Evolutionary conservation across 2,888 invertebrate species (phyloP), one percentile per base, ranked within the genome.

Genomic region (Pantelozetes paolii): DNA sequence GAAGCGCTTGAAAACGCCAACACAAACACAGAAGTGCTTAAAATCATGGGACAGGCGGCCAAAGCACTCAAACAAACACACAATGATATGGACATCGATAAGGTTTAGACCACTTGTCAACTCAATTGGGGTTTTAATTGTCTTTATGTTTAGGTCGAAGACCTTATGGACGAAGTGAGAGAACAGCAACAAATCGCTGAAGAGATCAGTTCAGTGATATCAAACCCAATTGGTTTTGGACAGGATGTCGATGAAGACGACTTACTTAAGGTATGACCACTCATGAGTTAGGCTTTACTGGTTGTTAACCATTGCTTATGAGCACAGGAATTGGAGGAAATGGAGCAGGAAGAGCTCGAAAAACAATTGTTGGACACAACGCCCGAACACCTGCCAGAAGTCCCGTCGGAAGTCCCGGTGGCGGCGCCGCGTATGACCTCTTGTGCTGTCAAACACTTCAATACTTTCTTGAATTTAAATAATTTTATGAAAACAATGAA

Each of bases 111-210:
- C 28, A 48, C 15, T 48, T 48, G 3, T n/a, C n/a, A n/a, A n/a
- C n/a, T 9, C 13, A 5, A 62, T 6, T 64, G n/a, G 32, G 3
- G 8, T 28, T 20, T 32, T 20, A n/a, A 2, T n/a, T 64, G 20
- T 8, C 30, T 20, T n/a, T 2, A 40, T n/a, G 26, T 2, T 28
- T 64, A 98, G 85, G 98, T 99, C 0, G 98, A 99, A 82, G 95
- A 98, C 80, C 90, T 99, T 85, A 98, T 99, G 97, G 99, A 99
- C 82, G 98, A 99, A 80, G 95, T 99, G 78, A 96, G 96, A 8
- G 99, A 99, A 81, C 98, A 99, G 84, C 97, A 98, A 84, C 97
- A 98, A 83, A 91, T 99, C 71, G 96, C 98, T 1, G 90, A 90
- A 79, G 99, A 99, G 87, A 98, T 99, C 80, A 94, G 95, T 0